Base-by-base conservation (phyloP, 2,797 vertebrate species). In the Danionella dracula region DNA sequence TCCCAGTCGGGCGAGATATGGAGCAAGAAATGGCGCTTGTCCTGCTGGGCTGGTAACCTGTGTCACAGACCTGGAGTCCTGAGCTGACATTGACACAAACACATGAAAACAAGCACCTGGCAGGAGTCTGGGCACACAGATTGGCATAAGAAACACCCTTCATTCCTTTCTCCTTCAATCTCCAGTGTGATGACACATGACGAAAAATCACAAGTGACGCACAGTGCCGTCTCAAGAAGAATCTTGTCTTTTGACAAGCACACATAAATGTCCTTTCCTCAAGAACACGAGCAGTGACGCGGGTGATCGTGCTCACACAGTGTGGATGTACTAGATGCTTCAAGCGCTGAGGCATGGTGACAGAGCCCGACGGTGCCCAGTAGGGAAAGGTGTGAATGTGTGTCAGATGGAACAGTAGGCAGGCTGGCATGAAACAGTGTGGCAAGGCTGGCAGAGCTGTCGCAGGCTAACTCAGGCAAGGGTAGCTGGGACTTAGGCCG, bases 301-400 rank as follows among this genome's bases (percentile, higher is more conserved):
- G 23, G 23, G 59, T 70, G 64, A 65, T 44, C 21, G 67, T 55
- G 68, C 60, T 54, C 60, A 44, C 63, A 31, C 70, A 42, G 66
- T 17, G 88, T 85, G 83, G 83, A 86, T 85, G 87, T 88, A 86
- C 71, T 70, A 56, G 50, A 41, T 49, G 49, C 66, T 57, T 60
- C 45, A 69, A 71, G 77, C 69, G 69, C 58, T 20, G 74, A 80
- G 82, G 77, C 82, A 83, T 74, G 73, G 78, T 78, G 72, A 68
- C 67, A 71, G 72, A 71, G 63, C 67, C 72, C 55, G 63, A 59
- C 58, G 23, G 79, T 27, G 72, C 77, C 68, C 66, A 66, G 76
- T 75, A 90, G 93, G 92, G 89, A 82, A 91, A 94, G 92, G 93
- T 94, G 92, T 92, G 92, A 94, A 93, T 91, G 89, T 91, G 92